A percentile compares a stretch with the other conserved stretches of the same genome.
phyloP scores from a whole-genome alignment of 2,797 vertebrate species.

The Merluccius polli region DNA sequence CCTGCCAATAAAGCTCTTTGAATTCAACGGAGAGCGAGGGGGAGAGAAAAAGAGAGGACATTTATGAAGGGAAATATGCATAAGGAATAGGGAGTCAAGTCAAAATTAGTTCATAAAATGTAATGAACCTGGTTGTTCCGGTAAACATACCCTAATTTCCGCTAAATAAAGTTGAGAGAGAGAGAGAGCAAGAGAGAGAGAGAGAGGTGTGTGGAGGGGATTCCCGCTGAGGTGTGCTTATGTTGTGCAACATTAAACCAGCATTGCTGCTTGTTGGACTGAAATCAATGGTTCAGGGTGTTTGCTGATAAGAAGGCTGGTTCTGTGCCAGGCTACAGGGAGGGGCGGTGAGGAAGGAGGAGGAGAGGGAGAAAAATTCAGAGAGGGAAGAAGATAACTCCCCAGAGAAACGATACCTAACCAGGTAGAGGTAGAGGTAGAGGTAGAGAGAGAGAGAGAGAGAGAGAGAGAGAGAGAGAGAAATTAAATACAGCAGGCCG shows the following conservation, averaged over 20 bases:
- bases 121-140: conserved; percentile 33
- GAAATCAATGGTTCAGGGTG: conserved; percentile 44
- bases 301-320: conserved; percentile 41
- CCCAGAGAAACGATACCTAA: not conserved
- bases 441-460: conserved; percentile 5
- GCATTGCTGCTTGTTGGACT: conserved; percentile 36
- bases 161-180: conserved; percentile 40
- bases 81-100: not conserved
- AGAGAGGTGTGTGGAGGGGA: conserved; percentile 15
- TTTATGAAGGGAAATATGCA: not conserved
- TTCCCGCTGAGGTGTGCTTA: conserved; percentile 35
- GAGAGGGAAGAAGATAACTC: not conserved
- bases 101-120: conserved; percentile 5
- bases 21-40: not conserved
- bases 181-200: conserved; percentile 23
- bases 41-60: not conserved
- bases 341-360: conserved; percentile 10
- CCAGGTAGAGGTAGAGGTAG: not conserved
- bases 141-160: conserved; percentile 43
- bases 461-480: not conserved
- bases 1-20: not conserved
- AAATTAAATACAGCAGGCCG: conserved; percentile 27
- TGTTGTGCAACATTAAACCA: conserved; percentile 39
- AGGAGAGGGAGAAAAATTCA: not conserved
- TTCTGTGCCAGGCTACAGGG: conserved; percentile 30